These are phyloP conservation scores for Aromia moschata DNA, from an alignment of 2,888 invertebrate genomes.

Conservation along the genomic window DNA sequence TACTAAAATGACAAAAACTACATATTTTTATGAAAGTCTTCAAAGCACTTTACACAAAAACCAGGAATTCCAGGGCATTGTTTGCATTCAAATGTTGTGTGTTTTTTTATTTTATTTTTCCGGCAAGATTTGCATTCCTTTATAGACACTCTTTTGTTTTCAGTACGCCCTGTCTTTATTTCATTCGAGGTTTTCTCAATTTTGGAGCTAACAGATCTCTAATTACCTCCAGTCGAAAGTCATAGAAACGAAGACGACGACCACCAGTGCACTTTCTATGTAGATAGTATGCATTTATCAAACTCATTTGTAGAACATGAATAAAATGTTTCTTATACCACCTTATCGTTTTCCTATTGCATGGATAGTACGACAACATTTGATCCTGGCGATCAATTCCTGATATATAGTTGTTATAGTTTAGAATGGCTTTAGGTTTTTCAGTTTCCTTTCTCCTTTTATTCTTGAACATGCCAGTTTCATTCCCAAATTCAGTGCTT, in stretches of 20 bases:
- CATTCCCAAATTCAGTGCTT: constrained; percentile 20
- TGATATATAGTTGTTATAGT: constrained; percentile 21
- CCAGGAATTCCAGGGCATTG: not conserved
- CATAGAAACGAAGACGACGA: not conserved
- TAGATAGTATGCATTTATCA: constrained; percentile 6
- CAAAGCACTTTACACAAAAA: not conserved
- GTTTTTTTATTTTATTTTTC: constrained; percentile 17
- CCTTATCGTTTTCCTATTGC: constrained; percentile 22
- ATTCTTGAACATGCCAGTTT: constrained; percentile 18
- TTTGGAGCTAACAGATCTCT: constrained; percentile 16
- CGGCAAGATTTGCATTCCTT: constrained; percentile 24
- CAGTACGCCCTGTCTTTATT: constrained; percentile 21
- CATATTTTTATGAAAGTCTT: not conserved
- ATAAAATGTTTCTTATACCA: constrained; percentile 22
- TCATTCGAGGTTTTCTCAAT: constrained; percentile 1
- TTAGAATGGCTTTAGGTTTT: constrained; percentile 18
- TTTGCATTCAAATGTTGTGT: not conserved
- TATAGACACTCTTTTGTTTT: constrained; percentile 25
- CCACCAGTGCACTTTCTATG: not conserved
- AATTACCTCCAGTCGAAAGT: not conserved
- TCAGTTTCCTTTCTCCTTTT: constrained; percentile 12
- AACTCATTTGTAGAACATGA: constrained; percentile 17
- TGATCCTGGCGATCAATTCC: constrained; percentile 23
- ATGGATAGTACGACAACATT: constrained; percentile 15
- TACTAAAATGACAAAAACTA: not conserved